Conservation (phyloP, 2,797 vertebrate genomes). For the Sphaeramia orbicularis region DNA sequence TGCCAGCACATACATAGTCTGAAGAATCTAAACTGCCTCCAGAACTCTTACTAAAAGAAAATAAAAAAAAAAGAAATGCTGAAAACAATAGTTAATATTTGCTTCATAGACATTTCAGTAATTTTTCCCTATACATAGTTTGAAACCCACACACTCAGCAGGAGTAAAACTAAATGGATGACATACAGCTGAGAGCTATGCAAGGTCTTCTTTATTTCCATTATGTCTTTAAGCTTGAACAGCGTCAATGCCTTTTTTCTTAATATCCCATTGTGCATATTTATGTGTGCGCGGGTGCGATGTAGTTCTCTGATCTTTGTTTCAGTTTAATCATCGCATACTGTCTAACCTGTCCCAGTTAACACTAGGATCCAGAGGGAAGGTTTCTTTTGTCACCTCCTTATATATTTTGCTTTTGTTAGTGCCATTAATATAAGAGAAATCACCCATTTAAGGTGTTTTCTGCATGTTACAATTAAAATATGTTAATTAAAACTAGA, state of each 20-base stretch:
- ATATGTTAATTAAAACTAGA: no score
- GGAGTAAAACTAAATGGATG: slow-evolving; percentile 32
- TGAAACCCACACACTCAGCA: slow-evolving; percentile 27
- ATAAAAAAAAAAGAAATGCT: not conserved
- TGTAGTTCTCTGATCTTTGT: slow-evolving; percentile 48
- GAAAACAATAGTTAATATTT: slow-evolving; percentile 17
- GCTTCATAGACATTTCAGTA: not conserved
- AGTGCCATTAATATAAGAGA: not conserved
- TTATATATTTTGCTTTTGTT: slow-evolving; percentile 16
- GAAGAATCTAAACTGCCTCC: not conserved
- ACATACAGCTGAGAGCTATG: slow-evolving; percentile 24
- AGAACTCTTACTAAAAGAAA: not conserved
- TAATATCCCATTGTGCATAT: slow-evolving; percentile 28
- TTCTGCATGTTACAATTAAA: not conserved
- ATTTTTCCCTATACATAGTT: slow-evolving; percentile 1
- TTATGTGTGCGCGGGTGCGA: slow-evolving; percentile 4
- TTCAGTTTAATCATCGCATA: slow-evolving; percentile 24
- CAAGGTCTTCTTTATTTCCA: slow-evolving; percentile 39
- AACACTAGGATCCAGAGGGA: slow-evolving; percentile 15
- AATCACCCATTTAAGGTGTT: slow-evolving; percentile 6
- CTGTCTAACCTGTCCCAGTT: slow-evolving; percentile 27
- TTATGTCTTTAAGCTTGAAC: slow-evolving; percentile 43
- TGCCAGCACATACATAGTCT: not conserved
- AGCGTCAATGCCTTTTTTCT: slow-evolving; percentile 26
- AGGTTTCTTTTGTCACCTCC: slow-evolving; percentile 20